These are phyloP conservation scores for Noctua comes DNA, from an alignment of 2,888 invertebrate species.

Conservation along the genomic window DNA sequence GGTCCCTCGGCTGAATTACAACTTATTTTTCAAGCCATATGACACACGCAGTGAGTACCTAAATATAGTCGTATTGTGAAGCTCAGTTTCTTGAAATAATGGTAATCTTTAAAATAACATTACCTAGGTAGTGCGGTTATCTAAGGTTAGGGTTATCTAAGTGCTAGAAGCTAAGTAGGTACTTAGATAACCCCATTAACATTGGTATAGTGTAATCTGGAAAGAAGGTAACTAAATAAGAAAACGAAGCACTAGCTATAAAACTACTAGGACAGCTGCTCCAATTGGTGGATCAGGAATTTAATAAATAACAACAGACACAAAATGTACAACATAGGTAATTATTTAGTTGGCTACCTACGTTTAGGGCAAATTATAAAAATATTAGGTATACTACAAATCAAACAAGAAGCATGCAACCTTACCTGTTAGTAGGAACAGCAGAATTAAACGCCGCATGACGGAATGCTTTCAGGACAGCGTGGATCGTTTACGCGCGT, in stretches of 20 bases:
- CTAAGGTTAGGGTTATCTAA: slow-evolving; percentile 9
- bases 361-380: background rate
- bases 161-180: background rate
- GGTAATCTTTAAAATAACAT: background rate
- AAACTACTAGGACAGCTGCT: background rate
- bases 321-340: background rate
- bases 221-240: background rate
- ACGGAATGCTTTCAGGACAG: slow-evolving; percentile 74
- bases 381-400: background rate
- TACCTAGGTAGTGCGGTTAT: background rate
- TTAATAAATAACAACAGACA: background rate
- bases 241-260: slow-evolving; percentile 22
- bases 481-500: slow-evolving; percentile 74
- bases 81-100: background rate
- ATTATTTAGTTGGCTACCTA: slow-evolving; percentile 3
- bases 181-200: slow-evolving; percentile 1
- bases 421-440: slow-evolving; percentile 87
- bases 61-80: slow-evolving; percentile 1
- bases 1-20: slow-evolving; percentile 78
- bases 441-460: slow-evolving; percentile 85
- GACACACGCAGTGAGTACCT: slow-evolving; percentile 70
- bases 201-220: slow-evolving; percentile 17
- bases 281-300: slow-evolving; percentile 12
- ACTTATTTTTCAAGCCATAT: slow-evolving; percentile 77
- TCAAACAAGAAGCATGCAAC: slow-evolving; percentile 49